These are phyloP conservation scores for Agapornis roseicollis DNA, from an alignment of 2,113 vertebrate genomes.

Conservation along the genomic window DNA sequence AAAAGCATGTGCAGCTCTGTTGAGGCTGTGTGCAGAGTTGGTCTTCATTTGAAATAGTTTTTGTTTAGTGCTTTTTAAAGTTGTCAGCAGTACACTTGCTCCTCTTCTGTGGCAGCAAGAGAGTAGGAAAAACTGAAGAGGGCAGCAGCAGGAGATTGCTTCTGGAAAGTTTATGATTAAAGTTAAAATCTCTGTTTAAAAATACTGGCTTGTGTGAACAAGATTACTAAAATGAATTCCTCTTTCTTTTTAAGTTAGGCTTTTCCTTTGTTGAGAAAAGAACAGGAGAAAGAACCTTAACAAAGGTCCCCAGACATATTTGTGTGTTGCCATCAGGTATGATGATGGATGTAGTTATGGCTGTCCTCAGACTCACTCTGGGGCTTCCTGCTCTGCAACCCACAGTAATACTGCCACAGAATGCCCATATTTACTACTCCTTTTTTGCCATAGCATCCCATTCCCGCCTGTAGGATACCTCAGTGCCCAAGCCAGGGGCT, in stretches of 20 bases:
- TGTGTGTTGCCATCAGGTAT: neutral
- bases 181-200: neutral
- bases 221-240: neutral
- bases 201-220: neutral
- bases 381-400: neutral
- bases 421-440: rapidly evolving
- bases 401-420: rapidly evolving
- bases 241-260: neutral
- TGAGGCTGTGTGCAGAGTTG: neutral
- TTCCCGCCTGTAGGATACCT: neutral
- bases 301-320: neutral
- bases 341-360: neutral
- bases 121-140: neutral
- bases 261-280: neutral
- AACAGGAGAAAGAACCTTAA: neutral
- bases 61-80: neutral
- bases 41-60: neutral
- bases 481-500: neutral
- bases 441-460: neutral
- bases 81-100: neutral
- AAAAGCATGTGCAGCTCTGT: neutral
- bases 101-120: neutral
- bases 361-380: neutral
- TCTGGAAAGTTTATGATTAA: neutral
- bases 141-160: neutral